Base-by-base conservation (phyloP, 2,888 invertebrate genomes). In the Dryomyza anilis region DNA sequence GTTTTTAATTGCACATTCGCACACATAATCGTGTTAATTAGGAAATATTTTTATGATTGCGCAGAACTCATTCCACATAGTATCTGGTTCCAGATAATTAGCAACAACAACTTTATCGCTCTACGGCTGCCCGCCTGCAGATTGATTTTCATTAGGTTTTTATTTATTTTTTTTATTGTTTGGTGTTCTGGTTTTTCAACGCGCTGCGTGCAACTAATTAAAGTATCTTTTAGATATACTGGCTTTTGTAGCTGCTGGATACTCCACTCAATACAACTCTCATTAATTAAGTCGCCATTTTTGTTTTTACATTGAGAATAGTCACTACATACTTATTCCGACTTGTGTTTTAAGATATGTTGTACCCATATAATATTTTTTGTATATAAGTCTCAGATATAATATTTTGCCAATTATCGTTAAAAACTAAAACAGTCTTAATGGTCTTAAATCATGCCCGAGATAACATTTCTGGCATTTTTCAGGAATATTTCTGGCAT, bases 91-190 rank as follows among this genome's bases (percentile, higher is more conserved):
- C 7, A n/a, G 19, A 29, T 48, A 59, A 48, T 48, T 59, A 48
- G 59, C 59, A 59, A 59, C 59, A 48, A 59, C 59, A 59, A 59
- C 59, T 46, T 23, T 59, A 48, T 59, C 29, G 29, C 56, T 56
- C 56, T 25, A n/a, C n/a, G n/a, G n/a, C n/a, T n/a, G n/a, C n/a
- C n/a, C n/a, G n/a, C n/a, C n/a, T n/a, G n/a, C n/a, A n/a, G n/a
- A n/a, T n/a, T n/a, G n/a, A n/a, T n/a, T n/a, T n/a, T n/a, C n/a
- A n/a, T n/a, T n/a, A n/a, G n/a, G n/a, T n/a, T n/a, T n/a, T n/a
- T n/a, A n/a, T n/a, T n/a, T n/a, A n/a, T n/a, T n/a, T n/a, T n/a
- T n/a, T n/a, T n/a, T n/a, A n/a, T n/a, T n/a, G n/a, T n/a, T n/a
- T n/a, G n/a, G 5, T 33, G 36, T 23, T 16, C 33, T 36, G 10